phyloP scores from a whole-genome alignment of 2,888 invertebrate genomes.

The Thyatira batis region DNA sequence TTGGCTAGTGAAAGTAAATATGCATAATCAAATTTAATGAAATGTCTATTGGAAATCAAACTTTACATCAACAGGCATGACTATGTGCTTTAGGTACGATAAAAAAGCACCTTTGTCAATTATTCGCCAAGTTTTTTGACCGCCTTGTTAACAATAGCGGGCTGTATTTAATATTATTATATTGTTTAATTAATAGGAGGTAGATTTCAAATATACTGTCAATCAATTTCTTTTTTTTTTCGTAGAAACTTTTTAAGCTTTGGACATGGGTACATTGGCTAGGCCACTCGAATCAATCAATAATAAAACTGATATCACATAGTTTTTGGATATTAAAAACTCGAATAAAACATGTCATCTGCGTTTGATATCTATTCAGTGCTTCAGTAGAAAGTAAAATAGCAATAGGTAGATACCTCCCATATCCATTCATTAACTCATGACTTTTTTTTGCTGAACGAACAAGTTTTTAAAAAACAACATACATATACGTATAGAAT shows the following conservation, averaged over 20 bases:
- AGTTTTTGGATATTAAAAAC: not conserved
- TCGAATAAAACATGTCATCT: not conserved
- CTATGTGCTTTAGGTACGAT: constrained; percentile 18
- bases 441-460: not conserved
- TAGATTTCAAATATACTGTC: constrained; percentile 1
- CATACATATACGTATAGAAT: not conserved
- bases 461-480: not conserved
- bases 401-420: not conserved
- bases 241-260: not conserved
- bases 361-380: not conserved
- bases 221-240: not conserved
- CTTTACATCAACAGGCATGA: constrained; percentile 31
- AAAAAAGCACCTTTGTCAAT: constrained; percentile 21
- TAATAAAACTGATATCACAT: not conserved
- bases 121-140: constrained; percentile 21
- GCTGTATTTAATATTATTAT: constrained; percentile 11
- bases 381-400: not conserved
- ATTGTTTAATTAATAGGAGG: constrained; percentile 10
- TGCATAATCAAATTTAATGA: constrained; percentile 33
- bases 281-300: not conserved
- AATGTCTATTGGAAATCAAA: constrained; percentile 28
- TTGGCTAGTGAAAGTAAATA: constrained; percentile 34
- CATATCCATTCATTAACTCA: not conserved
- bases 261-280: not conserved
- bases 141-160: constrained; percentile 12